A percentile compares a stretch with the other conserved stretches of the same genome.
Evolutionary conservation across 2,113 vertebrate species (phyloP).

Genomic region (Gymnarchus niloticus): DNA sequence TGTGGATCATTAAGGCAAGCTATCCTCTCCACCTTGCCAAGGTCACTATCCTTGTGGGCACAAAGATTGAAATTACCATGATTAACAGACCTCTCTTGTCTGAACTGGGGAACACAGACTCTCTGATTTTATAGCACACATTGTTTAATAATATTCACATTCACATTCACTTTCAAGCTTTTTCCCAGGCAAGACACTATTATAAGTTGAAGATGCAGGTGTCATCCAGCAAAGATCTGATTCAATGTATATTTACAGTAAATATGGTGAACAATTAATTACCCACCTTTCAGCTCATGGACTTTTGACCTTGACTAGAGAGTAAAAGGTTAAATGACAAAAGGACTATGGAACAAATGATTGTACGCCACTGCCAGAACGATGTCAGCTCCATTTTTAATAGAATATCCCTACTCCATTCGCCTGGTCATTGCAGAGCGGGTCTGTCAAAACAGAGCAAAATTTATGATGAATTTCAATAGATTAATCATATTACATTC

Average conservation of each 20-base stretch:
- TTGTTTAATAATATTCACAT: background rate
- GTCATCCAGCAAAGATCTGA: no score
- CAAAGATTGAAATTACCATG: no score
- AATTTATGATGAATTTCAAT: no score
- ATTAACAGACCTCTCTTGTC: background rate
- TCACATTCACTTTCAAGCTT: background rate
- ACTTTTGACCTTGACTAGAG: background rate
- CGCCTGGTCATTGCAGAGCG: background rate
- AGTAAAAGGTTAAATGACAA: background rate
- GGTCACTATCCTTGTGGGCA: no score
- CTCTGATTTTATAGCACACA: background rate
- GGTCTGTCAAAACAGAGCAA: background rate
- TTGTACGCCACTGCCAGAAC: background rate
- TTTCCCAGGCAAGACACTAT: background rate
- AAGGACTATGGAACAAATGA: background rate
- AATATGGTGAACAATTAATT: background rate
- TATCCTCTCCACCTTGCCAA: no score
- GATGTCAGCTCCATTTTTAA: background rate
- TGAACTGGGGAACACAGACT: background rate
- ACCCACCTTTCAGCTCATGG: background rate
- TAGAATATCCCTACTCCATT: background rate
- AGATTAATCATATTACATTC: background rate
- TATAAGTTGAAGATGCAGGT: no score
- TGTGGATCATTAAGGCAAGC: no score
- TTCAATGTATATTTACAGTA: no score